A percentile compares a stretch with the other conserved stretches of the same genome.
phyloP scores from a whole-genome alignment of 2,113 vertebrate genomes.

The Madoqua kirkii region DNA sequence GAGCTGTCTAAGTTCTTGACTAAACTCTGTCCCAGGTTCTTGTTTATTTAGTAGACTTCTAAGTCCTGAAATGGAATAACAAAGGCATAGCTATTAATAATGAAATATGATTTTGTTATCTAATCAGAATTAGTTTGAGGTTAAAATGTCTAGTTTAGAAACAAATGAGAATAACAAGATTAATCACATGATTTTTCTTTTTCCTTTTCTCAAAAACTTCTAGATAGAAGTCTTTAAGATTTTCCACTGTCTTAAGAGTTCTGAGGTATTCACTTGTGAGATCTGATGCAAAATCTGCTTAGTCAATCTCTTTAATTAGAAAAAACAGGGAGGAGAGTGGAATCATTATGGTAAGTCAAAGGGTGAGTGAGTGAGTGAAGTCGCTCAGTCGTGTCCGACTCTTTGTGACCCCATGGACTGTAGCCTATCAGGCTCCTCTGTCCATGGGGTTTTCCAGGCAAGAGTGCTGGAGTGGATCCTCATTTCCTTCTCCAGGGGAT shows the following conservation, averaged over 20 bases:
- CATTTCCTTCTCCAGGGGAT: no score
- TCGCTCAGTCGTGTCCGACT: no score
- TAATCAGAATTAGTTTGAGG: constrained; percentile 38
- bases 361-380: not conserved
- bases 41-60: constrained; percentile 86
- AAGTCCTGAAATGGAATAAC: constrained; percentile 82
- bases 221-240: not conserved
- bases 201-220: not conserved
- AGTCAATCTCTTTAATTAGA: not conserved
- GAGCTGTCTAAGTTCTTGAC: constrained; percentile 85
- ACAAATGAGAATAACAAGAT: not conserved
- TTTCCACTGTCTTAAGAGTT: not conserved
- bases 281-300: not conserved
- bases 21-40: constrained; percentile 91
- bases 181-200: constrained; percentile 28
- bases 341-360: not conserved
- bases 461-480: no score
- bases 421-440: no score
- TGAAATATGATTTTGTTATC: not conserved
- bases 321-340: not conserved
- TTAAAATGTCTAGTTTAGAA: constrained; percentile 28
- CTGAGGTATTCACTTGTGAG: not conserved
- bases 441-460: no score
- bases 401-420: no score
- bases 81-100: constrained; percentile 35